phyloP scores from a whole-genome alignment of 2,888 invertebrate species.

The Mimachlamys varia region DNA sequence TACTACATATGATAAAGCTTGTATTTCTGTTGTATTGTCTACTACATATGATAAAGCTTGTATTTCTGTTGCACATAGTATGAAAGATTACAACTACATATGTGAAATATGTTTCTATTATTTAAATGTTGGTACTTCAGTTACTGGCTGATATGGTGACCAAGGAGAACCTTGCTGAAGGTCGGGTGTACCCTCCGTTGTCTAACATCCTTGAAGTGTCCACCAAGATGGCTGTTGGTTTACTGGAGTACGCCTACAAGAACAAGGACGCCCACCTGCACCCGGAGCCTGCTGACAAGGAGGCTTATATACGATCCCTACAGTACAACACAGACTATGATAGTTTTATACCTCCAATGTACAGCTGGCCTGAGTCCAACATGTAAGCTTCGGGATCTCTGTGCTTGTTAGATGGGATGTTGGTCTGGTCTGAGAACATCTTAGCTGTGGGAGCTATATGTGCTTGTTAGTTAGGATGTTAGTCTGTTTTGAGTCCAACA shows the following conservation, averaged over 20 bases:
- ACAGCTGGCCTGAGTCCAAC: constrained; percentile 77
- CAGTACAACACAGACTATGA: constrained; percentile 80
- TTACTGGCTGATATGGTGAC: constrained; percentile 90
- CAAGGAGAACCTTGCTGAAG: constrained; percentile 89
- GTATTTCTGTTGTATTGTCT: not conserved
- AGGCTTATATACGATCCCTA: constrained; percentile 79
- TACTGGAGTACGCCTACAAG: constrained; percentile 92
- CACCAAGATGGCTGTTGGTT: constrained; percentile 90
- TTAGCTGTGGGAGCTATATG: too few relatives aligned
- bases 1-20: too few relatives aligned
- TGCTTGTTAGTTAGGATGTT: too few relatives aligned
- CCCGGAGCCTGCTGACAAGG: constrained; percentile 83
- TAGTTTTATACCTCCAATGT: constrained; percentile 79
- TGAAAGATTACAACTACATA: too few relatives aligned
- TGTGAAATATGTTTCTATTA: not conserved
- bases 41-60: too few relatives aligned
- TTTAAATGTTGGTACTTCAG: constrained; percentile 5
- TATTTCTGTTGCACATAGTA: not conserved
- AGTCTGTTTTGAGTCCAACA: constrained; percentile 72
- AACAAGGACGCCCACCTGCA: constrained; percentile 81
- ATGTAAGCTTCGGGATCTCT: not conserved
- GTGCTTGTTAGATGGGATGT: not conserved
- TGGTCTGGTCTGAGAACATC: too few relatives aligned
- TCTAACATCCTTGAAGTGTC: constrained; percentile 92
- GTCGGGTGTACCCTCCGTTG: constrained; percentile 95